Conservation (phyloP, 2,888 invertebrate species). For the Anthoptus insignis region DNA sequence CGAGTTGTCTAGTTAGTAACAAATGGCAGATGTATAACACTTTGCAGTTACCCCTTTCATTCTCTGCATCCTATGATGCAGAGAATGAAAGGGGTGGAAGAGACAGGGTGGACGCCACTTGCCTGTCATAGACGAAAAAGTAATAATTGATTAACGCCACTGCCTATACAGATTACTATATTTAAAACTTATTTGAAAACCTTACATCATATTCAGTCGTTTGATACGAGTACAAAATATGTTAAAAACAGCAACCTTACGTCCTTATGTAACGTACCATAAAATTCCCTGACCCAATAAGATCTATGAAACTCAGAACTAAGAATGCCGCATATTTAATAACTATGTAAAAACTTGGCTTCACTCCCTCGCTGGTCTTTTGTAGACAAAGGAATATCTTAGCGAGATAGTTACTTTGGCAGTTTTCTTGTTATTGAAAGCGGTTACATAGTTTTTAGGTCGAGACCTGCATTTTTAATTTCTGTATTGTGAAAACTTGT, state of each 20-base stretch:
- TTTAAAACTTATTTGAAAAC: too few relatives aligned
- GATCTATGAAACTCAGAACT: conserved; percentile 7
- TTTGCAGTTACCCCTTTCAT: too few relatives aligned
- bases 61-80: too few relatives aligned
- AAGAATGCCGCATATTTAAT: conserved; percentile 21
- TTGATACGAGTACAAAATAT: too few relatives aligned
- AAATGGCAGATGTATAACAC: too few relatives aligned
- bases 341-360: conserved; percentile 20
- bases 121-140: too few relatives aligned
- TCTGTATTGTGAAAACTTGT: conserved; percentile 1
- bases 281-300: conserved; percentile 4
- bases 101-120: too few relatives aligned
- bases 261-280: neutral
- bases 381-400: conserved; percentile 30
- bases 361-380: conserved; percentile 5
- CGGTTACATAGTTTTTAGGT: conserved; percentile 8
- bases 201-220: too few relatives aligned
- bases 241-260: neutral
- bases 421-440: conserved; percentile 15
- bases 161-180: too few relatives aligned
- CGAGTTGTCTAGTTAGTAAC: too few relatives aligned
- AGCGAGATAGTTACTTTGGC: conserved; percentile 23
- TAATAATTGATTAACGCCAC: too few relatives aligned
- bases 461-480: conserved; percentile 38
- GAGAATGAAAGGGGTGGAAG: too few relatives aligned